phyloP scores from a whole-genome alignment of 2,797 vertebrate genomes.

The Telmatherina bonti region DNA sequence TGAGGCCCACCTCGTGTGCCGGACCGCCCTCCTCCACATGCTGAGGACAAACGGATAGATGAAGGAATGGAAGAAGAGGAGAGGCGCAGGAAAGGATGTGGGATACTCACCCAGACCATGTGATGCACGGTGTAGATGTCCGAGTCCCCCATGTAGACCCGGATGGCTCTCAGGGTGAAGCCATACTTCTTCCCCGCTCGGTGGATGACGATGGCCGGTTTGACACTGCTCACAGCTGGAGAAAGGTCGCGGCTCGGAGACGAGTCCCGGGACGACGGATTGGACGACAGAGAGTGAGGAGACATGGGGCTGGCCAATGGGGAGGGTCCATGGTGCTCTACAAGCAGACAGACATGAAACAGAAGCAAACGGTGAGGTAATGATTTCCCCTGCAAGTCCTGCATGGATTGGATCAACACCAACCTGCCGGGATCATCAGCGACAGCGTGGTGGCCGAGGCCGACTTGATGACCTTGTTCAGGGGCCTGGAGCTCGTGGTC shows the following conservation, averaged over 20 bases:
- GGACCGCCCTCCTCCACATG: conserved; percentile 93
- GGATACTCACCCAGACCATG: conserved; percentile 95
- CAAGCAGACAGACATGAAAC: background rate
- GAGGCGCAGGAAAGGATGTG: background rate
- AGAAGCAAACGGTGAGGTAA: too few relatives aligned
- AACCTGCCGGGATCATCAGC: conserved; percentile 96
- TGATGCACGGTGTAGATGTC: conserved; percentile 97
- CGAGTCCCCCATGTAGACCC: conserved; percentile 96
- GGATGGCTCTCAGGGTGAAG: conserved; percentile 95
- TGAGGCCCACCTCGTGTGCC: conserved; percentile 91
- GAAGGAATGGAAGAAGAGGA: background rate
- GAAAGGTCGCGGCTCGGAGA: conserved; percentile 95
- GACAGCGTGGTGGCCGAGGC: conserved; percentile 96
- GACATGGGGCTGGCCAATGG: conserved; percentile 98
- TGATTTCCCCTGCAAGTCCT: too few relatives aligned
- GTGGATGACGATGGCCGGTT: conserved; percentile 93
- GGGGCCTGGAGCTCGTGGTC: conserved; percentile 83
- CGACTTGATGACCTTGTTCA: conserved; percentile 99
- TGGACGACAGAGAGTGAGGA: conserved; percentile 95
- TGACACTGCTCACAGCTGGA: conserved; percentile 86
- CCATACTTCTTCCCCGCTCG: conserved; percentile 96
- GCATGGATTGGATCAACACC: conserved; percentile 39
- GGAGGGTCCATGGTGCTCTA: conserved; percentile 93
- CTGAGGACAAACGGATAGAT: conserved; percentile 72
- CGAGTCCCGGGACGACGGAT: conserved; percentile 96